phyloP scores from a whole-genome alignment of 2,113 vertebrate genomes.

The Scytalopus superciliaris region DNA sequence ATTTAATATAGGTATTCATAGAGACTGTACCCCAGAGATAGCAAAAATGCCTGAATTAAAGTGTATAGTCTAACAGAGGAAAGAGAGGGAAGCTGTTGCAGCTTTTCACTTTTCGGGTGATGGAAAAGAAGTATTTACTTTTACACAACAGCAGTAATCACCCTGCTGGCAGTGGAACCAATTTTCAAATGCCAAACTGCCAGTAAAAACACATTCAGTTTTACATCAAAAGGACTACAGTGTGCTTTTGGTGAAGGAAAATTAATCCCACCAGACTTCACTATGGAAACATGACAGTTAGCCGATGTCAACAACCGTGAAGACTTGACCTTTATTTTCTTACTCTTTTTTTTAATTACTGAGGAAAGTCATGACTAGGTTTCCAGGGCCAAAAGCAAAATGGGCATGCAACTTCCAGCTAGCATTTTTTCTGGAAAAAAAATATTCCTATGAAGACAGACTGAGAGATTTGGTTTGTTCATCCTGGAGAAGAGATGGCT shows the following conservation, averaged over 20 bases:
- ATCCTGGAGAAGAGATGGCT: neutral
- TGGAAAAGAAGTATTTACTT: neutral
- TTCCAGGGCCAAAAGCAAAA: neutral
- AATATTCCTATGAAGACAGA: neutral
- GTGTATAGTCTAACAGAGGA: neutral
- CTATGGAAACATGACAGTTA: neutral
- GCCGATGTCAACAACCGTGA: neutral
- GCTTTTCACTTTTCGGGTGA: accelerated
- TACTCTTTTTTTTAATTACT: neutral
- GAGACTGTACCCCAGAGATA: neutral
- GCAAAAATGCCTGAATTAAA: neutral
- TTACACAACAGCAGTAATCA: neutral
- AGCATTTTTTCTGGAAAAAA: neutral
- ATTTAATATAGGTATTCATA: conserved; percentile 33
- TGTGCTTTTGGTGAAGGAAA: neutral
- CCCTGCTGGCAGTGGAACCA: neutral
- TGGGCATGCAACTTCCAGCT: neutral
- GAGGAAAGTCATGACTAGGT: neutral
- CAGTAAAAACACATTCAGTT: neutral
- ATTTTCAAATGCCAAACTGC: neutral
- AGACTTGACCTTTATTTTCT: neutral
- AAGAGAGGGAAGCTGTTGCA: neutral
- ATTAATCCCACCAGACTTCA: neutral
- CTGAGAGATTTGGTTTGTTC: neutral
- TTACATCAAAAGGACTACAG: neutral